Base-by-base conservation (phyloP, 2,113 vertebrate genomes). In the Phodopus roborovskii region DNA sequence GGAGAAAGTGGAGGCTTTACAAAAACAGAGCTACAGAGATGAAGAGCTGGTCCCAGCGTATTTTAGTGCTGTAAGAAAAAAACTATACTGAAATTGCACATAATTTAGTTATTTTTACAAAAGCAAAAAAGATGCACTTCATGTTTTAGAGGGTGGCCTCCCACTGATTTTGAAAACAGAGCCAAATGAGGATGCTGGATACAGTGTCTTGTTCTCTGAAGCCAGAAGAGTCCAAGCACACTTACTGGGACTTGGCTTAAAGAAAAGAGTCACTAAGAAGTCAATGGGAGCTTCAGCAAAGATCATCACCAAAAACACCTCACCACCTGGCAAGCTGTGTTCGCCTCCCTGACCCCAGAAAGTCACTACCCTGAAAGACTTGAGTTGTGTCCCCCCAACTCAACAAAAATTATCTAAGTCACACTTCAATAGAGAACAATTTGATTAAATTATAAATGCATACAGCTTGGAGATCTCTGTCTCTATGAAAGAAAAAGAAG, bases 1-100 rank as follows among this genome's bases (percentile, higher is more conserved):
- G 79, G 19, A 28, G 2, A 89, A 58, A 73, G 5, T 0, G 5
- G 0, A 42, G 58, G 19, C 73, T 96, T 87, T 30, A 88, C 2
- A 20, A 84, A 96, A 96, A 91, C 30, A 84, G 48, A 50, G 73
- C 48, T 70, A 75, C 60, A 62, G 66, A 84, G 71, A 48, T 22
- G 82, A 19, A 88, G 60, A 68, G 58, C 48, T 45, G 26, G 81
- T 48, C 71, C 28, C 19, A 66, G 77, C 24, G 17, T 42, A 86
- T 45, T 94, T 97, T 45, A 91, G 24, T 64, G 26, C 74, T 86
- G 58, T 48, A n/a, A n/a, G 77, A 95, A 93, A 96, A 97, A 96
- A 96, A 92, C 83, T 50, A 89, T 5, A 62, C 36, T 90, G 71
- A 90, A 97, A 94, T 90, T 92, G 60, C 24, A 84, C 86, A 92